Evolutionary conservation across 2,888 invertebrate genomes (phyloP), one percentile per base, ranked within the genome.

Genomic region (Boloria selene): DNA sequence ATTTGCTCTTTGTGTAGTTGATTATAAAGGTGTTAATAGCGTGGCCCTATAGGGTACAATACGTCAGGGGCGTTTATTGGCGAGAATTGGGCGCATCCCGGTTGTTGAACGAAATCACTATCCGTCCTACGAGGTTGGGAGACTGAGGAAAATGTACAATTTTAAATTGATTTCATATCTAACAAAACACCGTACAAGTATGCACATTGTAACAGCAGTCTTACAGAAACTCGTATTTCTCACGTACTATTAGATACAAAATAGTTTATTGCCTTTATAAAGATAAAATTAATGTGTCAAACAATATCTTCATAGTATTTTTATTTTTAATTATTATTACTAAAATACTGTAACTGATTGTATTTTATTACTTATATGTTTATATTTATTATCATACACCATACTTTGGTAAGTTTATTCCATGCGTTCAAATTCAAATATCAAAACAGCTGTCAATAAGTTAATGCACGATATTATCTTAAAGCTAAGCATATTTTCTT

Each of bases 81-180:
- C 85, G 87, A 86, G 88, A 91, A 91, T 91, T 91, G 89, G 90
- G 89, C 88, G 89, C 90, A 90, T 91, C 91, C 91, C 91, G 91
- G 89, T 84, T 87, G 87, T 86, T 85, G 83, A 82, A 82, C 85
- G 83, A 86, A 89, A 88, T 88, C 87, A 87, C 88, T 89, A 87
- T 88, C 86, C 87, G 82, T 87, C 87, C 87, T 88, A 86, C 84
- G 80, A 51, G 83, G 82, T 79, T 74, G 78, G 78, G 83, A 81
- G 59, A 64, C 55, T 55, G 58, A 56, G 61, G 55, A 64, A 64
- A 51, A 51, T 31, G 17, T 14, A 18, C 13, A 18, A 14, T 26
- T 54, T 53, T 26, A 61, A 54, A 54, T 54, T 54, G 47, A 45
- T 26, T 61, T 38, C 16, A 18, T 49, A 17, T 16, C 6, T 14